Evolutionary conservation across 2,113 vertebrate species (phyloP).

Genomic region (Sander vitreus): DNA sequence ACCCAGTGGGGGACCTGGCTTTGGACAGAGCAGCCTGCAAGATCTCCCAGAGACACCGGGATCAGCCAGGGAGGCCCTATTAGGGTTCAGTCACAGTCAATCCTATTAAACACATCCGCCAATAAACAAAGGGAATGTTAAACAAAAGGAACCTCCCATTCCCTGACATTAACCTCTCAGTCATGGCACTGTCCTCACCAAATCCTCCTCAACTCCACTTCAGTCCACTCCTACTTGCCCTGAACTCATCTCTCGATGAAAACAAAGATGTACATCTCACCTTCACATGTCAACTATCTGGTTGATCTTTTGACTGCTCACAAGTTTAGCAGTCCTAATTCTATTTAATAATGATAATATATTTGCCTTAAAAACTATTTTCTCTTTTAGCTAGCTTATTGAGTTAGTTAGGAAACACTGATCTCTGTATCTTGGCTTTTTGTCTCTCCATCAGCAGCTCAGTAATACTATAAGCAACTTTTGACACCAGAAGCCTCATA

Average conservation of each 20-base stretch:
- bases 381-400: not conserved
- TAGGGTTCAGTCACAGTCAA: conserved; percentile 86
- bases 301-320: not conserved
- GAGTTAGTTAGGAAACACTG: not conserved
- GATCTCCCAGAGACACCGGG: conserved; percentile 80
- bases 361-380: not conserved
- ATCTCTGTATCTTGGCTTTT: not conserved
- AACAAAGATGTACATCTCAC: conserved; percentile 5
- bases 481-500: conserved; percentile 24
- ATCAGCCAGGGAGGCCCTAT: conserved; percentile 80
- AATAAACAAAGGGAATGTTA: conserved; percentile 89
- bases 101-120: conserved; percentile 88
- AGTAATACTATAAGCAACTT: conserved; percentile 17
- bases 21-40: conserved; percentile 79
- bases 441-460: not conserved
- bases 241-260: conserved; percentile 28
- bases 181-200: conserved; percentile 73
- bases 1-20: conserved; percentile 82
- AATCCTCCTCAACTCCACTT: conserved; percentile 58
- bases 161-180: conserved; percentile 82
- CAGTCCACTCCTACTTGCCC: conserved; percentile 47
- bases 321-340: not conserved
- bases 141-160: conserved; percentile 88
- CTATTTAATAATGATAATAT: not conserved
- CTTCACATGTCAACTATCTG: conserved; percentile 2